Evolutionary conservation across 1,140 invertebrate species (phyloP), one percentile per base, ranked within the genome.

Genomic region (Panulirus ornatus): DNA sequence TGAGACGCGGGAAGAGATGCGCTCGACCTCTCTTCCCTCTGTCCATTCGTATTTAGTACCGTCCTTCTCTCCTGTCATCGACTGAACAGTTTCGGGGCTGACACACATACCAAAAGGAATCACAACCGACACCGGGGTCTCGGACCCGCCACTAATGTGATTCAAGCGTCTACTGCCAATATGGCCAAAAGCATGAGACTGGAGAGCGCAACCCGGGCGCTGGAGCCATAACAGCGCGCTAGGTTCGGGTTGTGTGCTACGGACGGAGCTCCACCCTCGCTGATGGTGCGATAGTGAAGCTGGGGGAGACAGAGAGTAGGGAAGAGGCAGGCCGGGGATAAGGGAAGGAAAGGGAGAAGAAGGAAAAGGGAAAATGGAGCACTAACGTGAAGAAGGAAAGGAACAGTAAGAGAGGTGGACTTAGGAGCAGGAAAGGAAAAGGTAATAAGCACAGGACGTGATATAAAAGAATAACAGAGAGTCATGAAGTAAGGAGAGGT

Each of bases 211-310:
- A 54, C 51, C 51, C 51, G 51, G 51, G 9, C 22, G 51, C 51
- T 16, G 51, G 51, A 54, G 5, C 19, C 51, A 54, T 54, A 54
- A 54, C 22, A 54, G 19, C 51, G 16, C 2, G 22, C 51, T 22
- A 54, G 19, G 51, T 22, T 9, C 51, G 16, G 11, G 47, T 38
- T 19, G 84, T 14, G 42, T 27, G 9, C n/a, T n/a, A n/a, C n/a
- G n/a, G n/a, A 42, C 27, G 9, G 42, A 54, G 30, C 79, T 83
- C 51, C 58, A 63, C 79, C 54, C 54, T 54, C 51, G 27, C n/a
- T 30, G 78, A 73, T 70, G 66, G 63, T 0, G 30, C 36, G 71
- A 76, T 47, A 54, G 71, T n/a, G 38, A 44, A 0, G 34, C 1
- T 11, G n/a, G 40, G n/a, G n/a, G n/a, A n/a, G n/a, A n/a, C n/a